A percentile compares a stretch with the other conserved stretches of the same genome.
These are phyloP conservation scores for Halcyon badia DNA, from an alignment of 2,797 vertebrate species.

Conservation along the genomic window DNA sequence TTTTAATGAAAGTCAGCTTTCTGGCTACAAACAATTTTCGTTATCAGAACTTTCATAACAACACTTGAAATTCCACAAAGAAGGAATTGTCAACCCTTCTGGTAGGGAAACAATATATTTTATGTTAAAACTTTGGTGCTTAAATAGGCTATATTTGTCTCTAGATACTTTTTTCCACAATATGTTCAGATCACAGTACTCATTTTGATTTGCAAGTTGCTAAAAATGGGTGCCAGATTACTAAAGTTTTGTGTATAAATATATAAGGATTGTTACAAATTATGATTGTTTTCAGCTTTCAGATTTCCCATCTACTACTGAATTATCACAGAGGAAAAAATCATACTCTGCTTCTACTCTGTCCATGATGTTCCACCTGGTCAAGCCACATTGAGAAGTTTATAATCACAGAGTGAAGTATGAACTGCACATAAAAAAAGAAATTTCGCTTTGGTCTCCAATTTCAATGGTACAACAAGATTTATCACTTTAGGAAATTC, in stretches of 20 bases:
- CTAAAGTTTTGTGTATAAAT: neutral
- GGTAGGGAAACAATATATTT: neutral
- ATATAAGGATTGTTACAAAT: neutral
- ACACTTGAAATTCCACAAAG: conserved; percentile 41
- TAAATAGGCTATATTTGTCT: neutral
- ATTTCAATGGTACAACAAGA: neutral
- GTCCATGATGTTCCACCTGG: neutral
- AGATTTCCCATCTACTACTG: neutral
- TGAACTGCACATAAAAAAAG: neutral
- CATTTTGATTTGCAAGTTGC: neutral
- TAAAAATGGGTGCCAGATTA: neutral
- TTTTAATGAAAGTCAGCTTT: conserved; percentile 68
- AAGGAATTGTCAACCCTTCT: conserved; percentile 18
- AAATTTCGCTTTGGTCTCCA: neutral
- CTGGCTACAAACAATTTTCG: conserved; percentile 52
- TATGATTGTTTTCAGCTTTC: neutral
- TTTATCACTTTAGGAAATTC: neutral
- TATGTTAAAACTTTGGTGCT: neutral
- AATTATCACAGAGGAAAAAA: neutral
- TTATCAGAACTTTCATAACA: conserved; percentile 57
- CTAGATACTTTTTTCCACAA: neutral
- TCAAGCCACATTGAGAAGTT: neutral
- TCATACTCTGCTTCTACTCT: neutral
- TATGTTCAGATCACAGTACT: neutral
- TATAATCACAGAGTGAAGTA: neutral